A percentile compares a stretch with the other conserved stretches of the same genome.
These are phyloP conservation scores for Drosophila paranaensis DNA, from an alignment of 2,888 invertebrate genomes.

Conservation along the genomic window DNA sequence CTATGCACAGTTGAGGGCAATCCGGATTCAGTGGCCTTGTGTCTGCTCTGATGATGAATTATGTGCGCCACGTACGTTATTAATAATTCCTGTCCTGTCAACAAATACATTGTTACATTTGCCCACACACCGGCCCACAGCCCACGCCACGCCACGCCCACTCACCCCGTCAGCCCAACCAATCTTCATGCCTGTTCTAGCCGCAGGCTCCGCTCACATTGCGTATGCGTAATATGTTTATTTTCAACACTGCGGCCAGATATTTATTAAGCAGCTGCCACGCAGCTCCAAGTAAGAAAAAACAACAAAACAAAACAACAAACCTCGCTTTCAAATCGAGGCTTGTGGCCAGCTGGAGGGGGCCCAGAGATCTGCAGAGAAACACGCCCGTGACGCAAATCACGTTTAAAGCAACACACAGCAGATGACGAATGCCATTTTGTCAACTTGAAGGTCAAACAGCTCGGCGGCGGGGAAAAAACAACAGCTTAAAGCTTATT, in stretches of 20 bases:
- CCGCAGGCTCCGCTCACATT: conserved; percentile 41
- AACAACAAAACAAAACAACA: conserved; percentile 9
- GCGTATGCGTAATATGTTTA: conserved; percentile 79
- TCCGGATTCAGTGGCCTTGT: conserved; percentile 46
- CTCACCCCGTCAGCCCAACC: not conserved
- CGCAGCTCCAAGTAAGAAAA: conserved; percentile 20
- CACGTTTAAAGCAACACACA: conserved; percentile 33
- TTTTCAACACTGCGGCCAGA: conserved; percentile 52
- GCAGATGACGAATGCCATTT: conserved; percentile 27
- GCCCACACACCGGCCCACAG: conserved; percentile 2
- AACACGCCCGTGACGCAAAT: conserved; percentile 41
- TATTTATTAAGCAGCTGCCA: conserved; percentile 73
- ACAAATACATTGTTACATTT: conserved; percentile 72
- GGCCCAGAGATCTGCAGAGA: not conserved
- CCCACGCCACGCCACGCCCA: conserved; percentile 18
- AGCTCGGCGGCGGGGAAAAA: not conserved
- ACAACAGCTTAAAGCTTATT: conserved; percentile 13
- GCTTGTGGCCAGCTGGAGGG: not conserved
- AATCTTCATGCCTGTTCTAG: conserved; percentile 1
- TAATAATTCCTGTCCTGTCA: conserved; percentile 83
- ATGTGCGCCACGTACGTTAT: conserved; percentile 81
- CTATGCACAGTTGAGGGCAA: conserved; percentile 32
- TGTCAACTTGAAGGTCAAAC: conserved; percentile 3
- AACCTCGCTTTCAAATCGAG: conserved; percentile 26
- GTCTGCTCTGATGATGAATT: conserved; percentile 72